Conservation (phyloP, 1,140 invertebrate species). For the Pogonomyrmex californicus region DNA sequence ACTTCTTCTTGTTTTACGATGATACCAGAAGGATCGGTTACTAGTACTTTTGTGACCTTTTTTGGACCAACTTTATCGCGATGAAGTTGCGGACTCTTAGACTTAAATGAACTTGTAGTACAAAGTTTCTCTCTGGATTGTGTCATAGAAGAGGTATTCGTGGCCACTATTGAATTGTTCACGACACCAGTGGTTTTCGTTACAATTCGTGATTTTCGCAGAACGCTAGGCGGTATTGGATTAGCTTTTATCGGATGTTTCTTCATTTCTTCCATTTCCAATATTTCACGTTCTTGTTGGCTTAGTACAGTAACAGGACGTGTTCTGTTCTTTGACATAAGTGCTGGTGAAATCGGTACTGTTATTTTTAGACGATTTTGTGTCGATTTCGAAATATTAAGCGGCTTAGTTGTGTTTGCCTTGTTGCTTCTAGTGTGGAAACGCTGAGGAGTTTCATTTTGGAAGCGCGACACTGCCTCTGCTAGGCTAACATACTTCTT, state of each 20-base stretch:
- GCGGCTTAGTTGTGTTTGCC: constrained; percentile 66
- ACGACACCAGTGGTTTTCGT: constrained; percentile 68
- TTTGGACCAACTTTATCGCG: constrained; percentile 18
- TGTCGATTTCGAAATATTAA: constrained; percentile 74
- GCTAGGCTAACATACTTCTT: constrained; percentile 85
- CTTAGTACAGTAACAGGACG: constrained; percentile 76
- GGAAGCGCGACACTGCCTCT: constrained; percentile 85
- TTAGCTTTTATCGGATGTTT: constrained; percentile 81
- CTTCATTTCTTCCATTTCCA: constrained; percentile 81
- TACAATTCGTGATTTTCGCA: constrained; percentile 68
- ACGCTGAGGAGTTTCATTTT: constrained; percentile 84
- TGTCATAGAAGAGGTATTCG: constrained; percentile 79
- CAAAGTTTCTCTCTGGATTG: constrained; percentile 21
- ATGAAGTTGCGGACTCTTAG: not conserved
- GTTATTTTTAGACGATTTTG: constrained; percentile 78
- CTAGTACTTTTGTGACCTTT: constrained; percentile 66
- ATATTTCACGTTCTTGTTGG: constrained; percentile 79
- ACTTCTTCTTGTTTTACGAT: constrained; percentile 76
- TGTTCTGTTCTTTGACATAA: constrained; percentile 82
- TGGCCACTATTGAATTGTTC: constrained; percentile 74
- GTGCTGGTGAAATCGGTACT: constrained; percentile 83
- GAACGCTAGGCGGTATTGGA: constrained; percentile 74
- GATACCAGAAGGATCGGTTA: constrained; percentile 68
- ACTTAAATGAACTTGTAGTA: not conserved
- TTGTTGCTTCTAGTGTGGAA: constrained; percentile 79